A percentile compares a stretch with the other conserved stretches of the same genome.
These are phyloP conservation scores for Drosophila anomalata DNA, from an alignment of 2,888 invertebrate genomes.

Conservation along the genomic window DNA sequence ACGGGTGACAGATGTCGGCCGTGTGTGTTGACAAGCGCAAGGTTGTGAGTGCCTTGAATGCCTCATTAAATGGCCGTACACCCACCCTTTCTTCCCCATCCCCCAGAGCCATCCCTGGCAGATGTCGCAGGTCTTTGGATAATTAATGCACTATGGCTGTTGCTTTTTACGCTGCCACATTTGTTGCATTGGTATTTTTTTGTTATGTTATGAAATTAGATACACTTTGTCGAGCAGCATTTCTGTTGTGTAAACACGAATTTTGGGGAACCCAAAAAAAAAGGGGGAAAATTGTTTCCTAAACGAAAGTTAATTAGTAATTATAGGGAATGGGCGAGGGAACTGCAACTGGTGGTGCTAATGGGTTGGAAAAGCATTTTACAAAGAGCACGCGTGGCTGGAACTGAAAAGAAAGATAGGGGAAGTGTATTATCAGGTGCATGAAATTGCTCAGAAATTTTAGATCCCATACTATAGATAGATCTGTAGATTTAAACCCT, in stretches of 20 bases:
- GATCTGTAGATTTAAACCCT: too few species aligned
- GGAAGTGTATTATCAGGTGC: neutral
- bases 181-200: constrained; percentile 44
- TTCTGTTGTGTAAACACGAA: constrained; percentile 68
- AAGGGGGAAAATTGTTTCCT: constrained; percentile 55
- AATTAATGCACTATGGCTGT: constrained; percentile 75
- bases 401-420: constrained; percentile 17
- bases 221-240: constrained; percentile 68
- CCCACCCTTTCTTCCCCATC: constrained; percentile 14
- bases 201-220: constrained; percentile 68
- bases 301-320: constrained; percentile 71
- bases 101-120: constrained; percentile 30
- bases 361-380: constrained; percentile 65
- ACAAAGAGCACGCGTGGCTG: constrained; percentile 51
- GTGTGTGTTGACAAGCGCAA: constrained; percentile 67
- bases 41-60: constrained; percentile 74
- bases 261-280: constrained; percentile 46
- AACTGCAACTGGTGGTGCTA: constrained; percentile 58
- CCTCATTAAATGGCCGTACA: constrained; percentile 76
- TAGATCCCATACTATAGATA: too few species aligned
- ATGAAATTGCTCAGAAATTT: neutral
- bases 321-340: constrained; percentile 14
- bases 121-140: constrained; percentile 66
- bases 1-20: constrained; percentile 74
- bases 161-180: constrained; percentile 66